Conservation (phyloP, 1,140 invertebrate genomes). For the Listronotus bonariensis region DNA sequence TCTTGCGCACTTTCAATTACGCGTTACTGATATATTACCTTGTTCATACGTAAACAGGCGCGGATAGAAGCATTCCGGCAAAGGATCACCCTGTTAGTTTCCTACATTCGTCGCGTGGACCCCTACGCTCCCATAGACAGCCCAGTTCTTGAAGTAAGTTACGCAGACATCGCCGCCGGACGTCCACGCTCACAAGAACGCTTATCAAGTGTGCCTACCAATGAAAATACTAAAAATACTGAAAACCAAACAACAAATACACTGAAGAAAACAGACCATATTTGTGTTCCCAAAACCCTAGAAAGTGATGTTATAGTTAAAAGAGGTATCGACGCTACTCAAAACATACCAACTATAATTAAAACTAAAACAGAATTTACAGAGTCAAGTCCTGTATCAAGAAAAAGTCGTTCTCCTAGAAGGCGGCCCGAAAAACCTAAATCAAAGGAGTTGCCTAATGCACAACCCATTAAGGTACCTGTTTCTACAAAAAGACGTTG, state of each 20-base stretch:
- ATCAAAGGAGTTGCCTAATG: neutral
- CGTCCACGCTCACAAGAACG: constrained; percentile 46
- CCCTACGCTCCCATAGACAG: constrained; percentile 61
- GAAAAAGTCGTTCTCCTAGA: constrained; percentile 54
- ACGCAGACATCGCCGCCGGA: constrained; percentile 56
- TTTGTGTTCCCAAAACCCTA: neutral
- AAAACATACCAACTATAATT: neutral
- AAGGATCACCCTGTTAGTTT: constrained; percentile 69
- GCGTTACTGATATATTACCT: constrained; percentile 52
- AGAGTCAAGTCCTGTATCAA: constrained; percentile 19
- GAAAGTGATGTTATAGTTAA: neutral
- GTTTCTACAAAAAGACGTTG: neutral
- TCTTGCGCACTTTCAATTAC: constrained; percentile 41
- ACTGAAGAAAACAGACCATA: constrained; percentile 14
- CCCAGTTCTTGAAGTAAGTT: constrained; percentile 57
- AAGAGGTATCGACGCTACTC: neutral
- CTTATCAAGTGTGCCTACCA: constrained; percentile 16
- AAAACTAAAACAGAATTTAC: neutral
- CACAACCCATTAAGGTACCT: neutral
- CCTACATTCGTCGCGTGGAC: constrained; percentile 73
- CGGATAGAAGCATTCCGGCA: constrained; percentile 67
- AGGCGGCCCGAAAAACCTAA: constrained; percentile 13
- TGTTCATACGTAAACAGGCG: constrained; percentile 71
- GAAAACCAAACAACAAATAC: constrained; percentile 11
- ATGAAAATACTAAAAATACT: constrained; percentile 17